Base-by-base conservation (phyloP, 2,888 invertebrate genomes). In the Drosophila koepferae region DNA sequence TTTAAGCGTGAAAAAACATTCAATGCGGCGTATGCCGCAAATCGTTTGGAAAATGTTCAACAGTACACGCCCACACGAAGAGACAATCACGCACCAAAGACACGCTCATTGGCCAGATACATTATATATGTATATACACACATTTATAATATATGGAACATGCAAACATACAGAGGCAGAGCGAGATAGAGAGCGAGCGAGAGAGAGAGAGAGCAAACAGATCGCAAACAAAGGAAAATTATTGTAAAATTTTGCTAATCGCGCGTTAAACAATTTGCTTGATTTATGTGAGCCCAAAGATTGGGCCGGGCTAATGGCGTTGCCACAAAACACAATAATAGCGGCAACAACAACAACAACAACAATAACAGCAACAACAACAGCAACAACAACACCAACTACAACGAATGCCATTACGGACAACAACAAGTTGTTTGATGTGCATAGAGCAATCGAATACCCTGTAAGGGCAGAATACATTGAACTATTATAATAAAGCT, bases 1-100 rank as follows among this genome's bases (percentile, higher is more conserved):
- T 86, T 88, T 88, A 72, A 90, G 86, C 86, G 90, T 86, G 90
- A 86, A 84, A 84, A 85, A 76, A 51, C 74, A 82, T 85, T 86
- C 90, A 90, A 86, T 90, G 90, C 90, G 90, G 86, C 90, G 86
- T 82, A 82, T 78, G 89, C 90, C 79, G 81, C 83, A 86, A 86
- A 90, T 86, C 83, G 86, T 58, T 86, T 79, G 86, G 90, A 86
- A 86, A 86, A 88, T 90, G 79, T 76, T 82, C 71, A 78, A 77
- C 88, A 71, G 48, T 38, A 54, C 70, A 48, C 70, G 63, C 80
- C 69, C 53, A 59, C 65, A 43, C 59, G 34, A 54, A 63, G 63
- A 74, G 80, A 77, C 80, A 77, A 59, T 61, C 62, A 44, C 62
- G 48, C 53, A 63, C 58, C 68, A 61, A 63, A 58, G 53, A 62